Evolutionary conservation across 92 coral and sea anemone genomes (phyloP), one percentile per base, ranked within the genome.

Genomic region (Hydrozoanthus gracilis): DNA sequence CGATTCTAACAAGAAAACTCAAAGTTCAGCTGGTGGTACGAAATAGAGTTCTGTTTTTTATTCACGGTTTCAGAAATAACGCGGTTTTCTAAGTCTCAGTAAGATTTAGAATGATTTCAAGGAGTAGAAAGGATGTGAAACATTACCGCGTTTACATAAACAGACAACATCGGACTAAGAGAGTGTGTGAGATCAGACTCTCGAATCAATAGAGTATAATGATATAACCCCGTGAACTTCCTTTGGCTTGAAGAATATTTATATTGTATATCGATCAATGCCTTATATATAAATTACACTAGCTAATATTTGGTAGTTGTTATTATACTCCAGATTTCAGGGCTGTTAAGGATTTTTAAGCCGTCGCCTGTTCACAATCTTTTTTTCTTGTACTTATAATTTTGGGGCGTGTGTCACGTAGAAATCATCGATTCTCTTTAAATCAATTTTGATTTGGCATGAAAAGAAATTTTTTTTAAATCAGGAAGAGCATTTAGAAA

Each of bases 1-100:
- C 15, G 79, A 74, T 73, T 12, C 77, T 11, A 74, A 20, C 79
- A 5, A 49, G 79, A 74, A 74, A 74, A 74, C 39, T 27, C 39
- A 27, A 27, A 27, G 39, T 16, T 49, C 56, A 48, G 54, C 78
- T 50, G 78, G 55, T 14, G 54, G 39, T 27, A 50, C 35, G 54
- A 8, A 13, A 7, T n/a, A 8, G 3, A 15, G 20, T 18, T 71
- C 51, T 60, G 48, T 55, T 50, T 74, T 74, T 74, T 74, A 74
- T 16, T 74, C 51, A 44, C 56, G 58, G 79, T 48, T 74, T 48
- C 12, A 74, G 79, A 74, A 12, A n/a, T 48, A 44, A 74, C 39
- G 16, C 51, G 20, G 48, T 5, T 48, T 15, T 27, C 51, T 44
- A 16, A 15, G 56, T 50, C 51, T 74, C 12, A 50, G 51, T 51